Conservation (phyloP, 1,140 invertebrate species). For the Diorhabda sublineata region DNA sequence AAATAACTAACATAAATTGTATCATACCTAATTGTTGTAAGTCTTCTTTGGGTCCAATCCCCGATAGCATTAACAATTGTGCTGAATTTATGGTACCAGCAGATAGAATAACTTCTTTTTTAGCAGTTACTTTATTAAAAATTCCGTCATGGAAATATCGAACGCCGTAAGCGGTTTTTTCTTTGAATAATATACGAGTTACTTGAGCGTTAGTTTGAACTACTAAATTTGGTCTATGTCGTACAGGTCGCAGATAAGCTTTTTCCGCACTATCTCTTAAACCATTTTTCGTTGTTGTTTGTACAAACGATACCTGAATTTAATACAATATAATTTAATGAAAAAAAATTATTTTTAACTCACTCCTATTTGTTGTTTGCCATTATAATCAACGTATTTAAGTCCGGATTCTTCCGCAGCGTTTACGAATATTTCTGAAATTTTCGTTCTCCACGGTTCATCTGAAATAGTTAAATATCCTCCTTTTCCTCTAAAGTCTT, state of each 20-base stretch:
- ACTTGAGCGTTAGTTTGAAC: slow-evolving; percentile 79
- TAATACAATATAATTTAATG: no score
- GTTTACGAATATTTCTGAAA: slow-evolving; percentile 63
- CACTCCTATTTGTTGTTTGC: slow-evolving; percentile 78
- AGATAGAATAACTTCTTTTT: slow-evolving; percentile 82
- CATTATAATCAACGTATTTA: slow-evolving; percentile 75
- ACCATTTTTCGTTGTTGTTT: slow-evolving; percentile 72
- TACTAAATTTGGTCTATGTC: slow-evolving; percentile 79
- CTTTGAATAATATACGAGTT: slow-evolving; percentile 77
- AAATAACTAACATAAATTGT: not conserved
- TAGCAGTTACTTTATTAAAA: slow-evolving; percentile 61
- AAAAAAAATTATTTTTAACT: not conserved
- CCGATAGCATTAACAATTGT: slow-evolving; percentile 76
- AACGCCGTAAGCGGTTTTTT: slow-evolving; percentile 57
- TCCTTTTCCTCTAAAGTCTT: slow-evolving; percentile 49
- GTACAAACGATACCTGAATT: slow-evolving; percentile 69
- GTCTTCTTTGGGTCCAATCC: slow-evolving; percentile 66
- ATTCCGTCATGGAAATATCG: slow-evolving; percentile 54
- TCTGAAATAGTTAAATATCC: slow-evolving; percentile 41
- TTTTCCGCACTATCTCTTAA: slow-evolving; percentile 84
- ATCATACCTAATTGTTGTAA: slow-evolving; percentile 44
- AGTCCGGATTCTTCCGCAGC: slow-evolving; percentile 72
- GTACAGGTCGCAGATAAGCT: slow-evolving; percentile 79
- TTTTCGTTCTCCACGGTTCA: slow-evolving; percentile 56
- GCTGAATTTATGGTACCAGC: slow-evolving; percentile 80